Conservation (phyloP, 53 echinoderm and acorn worm genomes). For the Holothuria scabra region DNA sequence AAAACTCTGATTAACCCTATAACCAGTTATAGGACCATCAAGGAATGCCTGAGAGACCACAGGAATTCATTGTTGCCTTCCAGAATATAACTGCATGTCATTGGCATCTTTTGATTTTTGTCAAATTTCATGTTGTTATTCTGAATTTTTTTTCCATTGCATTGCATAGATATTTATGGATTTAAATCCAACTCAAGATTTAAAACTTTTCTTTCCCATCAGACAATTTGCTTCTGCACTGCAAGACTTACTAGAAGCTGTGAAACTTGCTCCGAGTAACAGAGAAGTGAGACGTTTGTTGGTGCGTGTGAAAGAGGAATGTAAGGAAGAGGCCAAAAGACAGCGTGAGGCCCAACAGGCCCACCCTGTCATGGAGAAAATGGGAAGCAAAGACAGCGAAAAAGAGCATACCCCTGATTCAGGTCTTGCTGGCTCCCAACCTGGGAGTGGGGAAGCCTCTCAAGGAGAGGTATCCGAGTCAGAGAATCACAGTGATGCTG, state of each 20-base stretch:
- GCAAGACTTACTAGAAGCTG: slow-evolving; percentile 92
- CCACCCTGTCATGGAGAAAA: slow-evolving; percentile 52
- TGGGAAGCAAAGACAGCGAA: slow-evolving; percentile 66
- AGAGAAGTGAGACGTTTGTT: slow-evolving; percentile 89
- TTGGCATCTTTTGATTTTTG: too few relatives aligned
- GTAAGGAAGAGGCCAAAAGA: slow-evolving; percentile 93
- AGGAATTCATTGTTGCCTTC: too few relatives aligned
- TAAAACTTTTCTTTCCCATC: background rate
- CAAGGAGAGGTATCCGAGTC: slow-evolving; percentile 78
- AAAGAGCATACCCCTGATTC: slow-evolving; percentile 86
- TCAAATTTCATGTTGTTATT: too few relatives aligned
- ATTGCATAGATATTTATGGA: too few relatives aligned
- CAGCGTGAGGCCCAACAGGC: slow-evolving; percentile 76
- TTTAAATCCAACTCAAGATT: too few relatives aligned
- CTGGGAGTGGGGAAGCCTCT: slow-evolving; percentile 82
- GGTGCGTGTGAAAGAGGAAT: slow-evolving; percentile 96
- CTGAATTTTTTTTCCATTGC: too few relatives aligned
- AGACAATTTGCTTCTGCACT: slow-evolving; percentile 96
- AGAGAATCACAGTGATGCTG: slow-evolving; percentile 41
- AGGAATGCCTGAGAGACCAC: too few relatives aligned
- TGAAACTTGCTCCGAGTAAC: slow-evolving; percentile 95
- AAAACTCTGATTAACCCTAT: too few relatives aligned
- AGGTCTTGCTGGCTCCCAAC: slow-evolving; percentile 86
- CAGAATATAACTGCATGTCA: too few relatives aligned
- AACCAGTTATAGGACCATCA: too few relatives aligned